Conservation (phyloP, 2,888 invertebrate species). For the Microctonus brassicae region DNA sequence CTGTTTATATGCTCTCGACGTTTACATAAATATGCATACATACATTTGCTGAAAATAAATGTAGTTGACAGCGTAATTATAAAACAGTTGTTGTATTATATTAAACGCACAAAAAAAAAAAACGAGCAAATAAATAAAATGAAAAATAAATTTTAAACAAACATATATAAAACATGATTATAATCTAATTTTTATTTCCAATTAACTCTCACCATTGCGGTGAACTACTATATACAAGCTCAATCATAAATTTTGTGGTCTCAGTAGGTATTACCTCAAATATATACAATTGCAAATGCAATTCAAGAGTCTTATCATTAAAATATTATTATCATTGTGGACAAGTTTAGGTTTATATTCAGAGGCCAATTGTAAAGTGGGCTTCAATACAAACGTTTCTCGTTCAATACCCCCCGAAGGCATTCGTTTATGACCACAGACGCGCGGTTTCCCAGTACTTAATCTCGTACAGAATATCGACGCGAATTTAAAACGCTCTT, state of each 20-base stretch:
- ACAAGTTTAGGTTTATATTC: background rate
- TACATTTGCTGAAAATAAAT: too few species aligned
- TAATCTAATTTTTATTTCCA: too few species aligned
- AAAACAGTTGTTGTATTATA: too few species aligned
- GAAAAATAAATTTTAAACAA: too few species aligned
- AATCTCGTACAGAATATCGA: constrained; percentile 58
- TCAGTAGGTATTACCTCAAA: too few species aligned
- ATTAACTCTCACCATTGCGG: background rate
- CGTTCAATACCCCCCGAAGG: constrained; percentile 16
- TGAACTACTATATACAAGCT: too few species aligned
- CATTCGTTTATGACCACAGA: constrained; percentile 32
- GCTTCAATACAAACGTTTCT: constrained; percentile 7
- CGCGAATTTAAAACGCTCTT: constrained; percentile 38
- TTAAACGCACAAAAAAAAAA: too few species aligned
- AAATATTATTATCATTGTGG: background rate
- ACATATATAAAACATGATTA: too few species aligned
- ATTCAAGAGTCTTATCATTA: background rate
- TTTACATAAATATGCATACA: too few species aligned
- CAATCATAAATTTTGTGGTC: background rate
- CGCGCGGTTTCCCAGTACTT: constrained; percentile 62
- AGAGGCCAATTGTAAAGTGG: constrained; percentile 1
- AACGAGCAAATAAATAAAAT: too few species aligned
- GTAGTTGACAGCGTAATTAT: too few species aligned
- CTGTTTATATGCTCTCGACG: background rate
- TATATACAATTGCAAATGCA: background rate